These are phyloP conservation scores for Andrena flavipes DNA, from an alignment of 2,888 invertebrate species.

Conservation along the genomic window DNA sequence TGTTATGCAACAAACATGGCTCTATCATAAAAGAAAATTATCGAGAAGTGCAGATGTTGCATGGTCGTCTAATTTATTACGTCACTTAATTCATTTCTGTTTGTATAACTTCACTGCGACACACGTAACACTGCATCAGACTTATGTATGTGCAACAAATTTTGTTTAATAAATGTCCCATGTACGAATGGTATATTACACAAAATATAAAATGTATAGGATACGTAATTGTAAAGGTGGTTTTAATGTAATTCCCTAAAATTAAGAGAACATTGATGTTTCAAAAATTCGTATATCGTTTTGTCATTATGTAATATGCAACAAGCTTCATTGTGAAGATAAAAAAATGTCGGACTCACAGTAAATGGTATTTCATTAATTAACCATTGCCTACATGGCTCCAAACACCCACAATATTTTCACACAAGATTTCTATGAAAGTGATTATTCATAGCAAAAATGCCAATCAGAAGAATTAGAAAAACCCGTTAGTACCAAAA, in stretches of 20 bases:
- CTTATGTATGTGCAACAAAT: not conserved
- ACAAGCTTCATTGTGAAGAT: slow-evolving; percentile 28
- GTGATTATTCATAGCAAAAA: not conserved
- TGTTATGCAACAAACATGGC: slow-evolving; percentile 47
- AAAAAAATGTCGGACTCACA: not conserved
- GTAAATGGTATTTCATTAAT: not conserved
- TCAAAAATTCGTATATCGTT: not conserved
- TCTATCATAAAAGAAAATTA: slow-evolving; percentile 53
- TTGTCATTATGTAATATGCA: not conserved
- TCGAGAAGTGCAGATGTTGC: slow-evolving; percentile 62
- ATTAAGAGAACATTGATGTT: too few relatives aligned
- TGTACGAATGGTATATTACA: not conserved
- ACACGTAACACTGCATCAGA: not conserved
- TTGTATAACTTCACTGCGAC: not conserved
- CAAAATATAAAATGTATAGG: not conserved
- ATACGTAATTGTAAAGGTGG: not conserved
- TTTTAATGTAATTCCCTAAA: not conserved
- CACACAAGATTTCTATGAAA: not conserved
- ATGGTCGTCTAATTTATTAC: slow-evolving; percentile 58
- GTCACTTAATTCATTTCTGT: slow-evolving; percentile 32
- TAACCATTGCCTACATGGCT: not conserved
- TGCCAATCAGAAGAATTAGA: not conserved
- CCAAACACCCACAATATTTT: not conserved
- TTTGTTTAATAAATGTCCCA: slow-evolving; percentile 10
- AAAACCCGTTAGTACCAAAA: slow-evolving; percentile 9